Percentiles rank a stretch among this genome's conserved stretches.
These are phyloP conservation scores for Oreochromis tanganicae DNA, from an alignment of 2,113 vertebrate species.

Conservation along the genomic window DNA sequence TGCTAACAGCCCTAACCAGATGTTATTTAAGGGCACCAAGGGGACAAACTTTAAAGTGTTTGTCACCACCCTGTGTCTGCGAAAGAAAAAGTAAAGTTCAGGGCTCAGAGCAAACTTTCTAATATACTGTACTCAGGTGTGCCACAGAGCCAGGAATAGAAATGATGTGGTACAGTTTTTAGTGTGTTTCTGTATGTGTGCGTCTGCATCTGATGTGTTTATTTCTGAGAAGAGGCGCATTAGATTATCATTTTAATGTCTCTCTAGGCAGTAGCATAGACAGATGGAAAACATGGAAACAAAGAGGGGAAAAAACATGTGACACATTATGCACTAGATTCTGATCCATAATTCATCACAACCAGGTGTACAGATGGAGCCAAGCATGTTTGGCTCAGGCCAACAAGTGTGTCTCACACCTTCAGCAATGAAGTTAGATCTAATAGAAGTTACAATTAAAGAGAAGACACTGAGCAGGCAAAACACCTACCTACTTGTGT, in stretches of 20 bases:
- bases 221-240: not conserved
- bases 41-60: slow-evolving; percentile 23
- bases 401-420: not conserved
- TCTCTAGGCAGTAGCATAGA: slow-evolving; percentile 1
- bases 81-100: slow-evolving; percentile 15
- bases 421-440: rapidly evolving
- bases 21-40: slow-evolving; percentile 43
- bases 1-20: slow-evolving; percentile 29
- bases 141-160: slow-evolving; percentile 30
- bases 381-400: not conserved
- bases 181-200: not conserved
- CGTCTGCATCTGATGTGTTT: not conserved
- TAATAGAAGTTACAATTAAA: not conserved
- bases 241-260: slow-evolving; percentile 9
- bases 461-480: not conserved
- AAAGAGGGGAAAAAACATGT: not conserved
- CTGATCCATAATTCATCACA: not conserved
- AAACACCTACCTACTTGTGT: not conserved
- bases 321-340: slow-evolving; percentile 36
- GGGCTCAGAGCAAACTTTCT: slow-evolving; percentile 10
- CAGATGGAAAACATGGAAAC: not conserved
- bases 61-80: not conserved
- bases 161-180: not conserved
- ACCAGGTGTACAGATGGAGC: not conserved
- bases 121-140: slow-evolving; percentile 35